A percentile compares a stretch with the other conserved stretches of the same genome.
Evolutionary conservation across 2,113 vertebrate genomes (phyloP).

Genomic region (Eudyptes chrysolophus): DNA sequence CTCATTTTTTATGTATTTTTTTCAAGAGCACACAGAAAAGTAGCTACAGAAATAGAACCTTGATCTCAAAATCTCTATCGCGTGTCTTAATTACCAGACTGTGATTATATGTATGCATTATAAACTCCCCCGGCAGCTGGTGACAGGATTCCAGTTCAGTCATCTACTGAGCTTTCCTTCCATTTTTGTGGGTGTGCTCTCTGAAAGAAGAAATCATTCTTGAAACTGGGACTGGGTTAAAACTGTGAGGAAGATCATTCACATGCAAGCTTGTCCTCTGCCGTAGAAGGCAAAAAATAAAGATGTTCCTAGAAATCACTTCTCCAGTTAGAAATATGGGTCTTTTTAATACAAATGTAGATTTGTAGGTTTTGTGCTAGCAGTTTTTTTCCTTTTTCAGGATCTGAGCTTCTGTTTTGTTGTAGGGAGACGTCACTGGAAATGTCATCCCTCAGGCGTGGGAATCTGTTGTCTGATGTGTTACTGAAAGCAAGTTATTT

Average conservation of each 20-base stretch:
- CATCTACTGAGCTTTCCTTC: neutral
- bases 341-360: too few relatives aligned
- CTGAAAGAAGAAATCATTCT: neutral
- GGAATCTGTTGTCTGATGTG: accelerated
- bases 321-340: neutral
- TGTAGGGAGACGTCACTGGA: neutral
- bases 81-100: neutral
- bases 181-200: neutral
- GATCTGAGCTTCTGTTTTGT: neutral
- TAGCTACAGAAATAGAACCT: neutral
- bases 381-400: neutral
- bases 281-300: neutral
- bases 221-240: neutral
- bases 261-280: neutral
- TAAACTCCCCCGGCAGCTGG: neutral
- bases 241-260: neutral
- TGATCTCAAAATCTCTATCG: neutral
- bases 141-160: neutral
- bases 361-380: neutral
- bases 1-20: neutral
- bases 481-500: too few relatives aligned
- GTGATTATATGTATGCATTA: neutral
- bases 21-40: neutral
- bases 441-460: accelerated
- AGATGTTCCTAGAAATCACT: neutral